Base-by-base conservation (phyloP, 1,140 invertebrate genomes). In the Elymnias hypermnestra region DNA sequence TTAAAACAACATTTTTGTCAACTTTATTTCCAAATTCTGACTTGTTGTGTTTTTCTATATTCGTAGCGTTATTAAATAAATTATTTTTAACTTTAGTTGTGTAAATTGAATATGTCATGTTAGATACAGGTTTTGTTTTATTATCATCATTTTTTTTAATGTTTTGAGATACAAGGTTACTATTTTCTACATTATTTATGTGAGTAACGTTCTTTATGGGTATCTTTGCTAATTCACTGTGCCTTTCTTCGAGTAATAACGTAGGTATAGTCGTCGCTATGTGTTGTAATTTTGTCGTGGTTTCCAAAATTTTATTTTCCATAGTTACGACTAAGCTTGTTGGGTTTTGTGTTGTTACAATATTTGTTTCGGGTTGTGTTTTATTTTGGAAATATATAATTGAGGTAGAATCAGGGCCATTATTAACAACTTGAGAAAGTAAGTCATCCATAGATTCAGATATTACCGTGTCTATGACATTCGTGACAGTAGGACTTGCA, bases 361-460 rank as follows among this genome's bases (percentile, higher is more conserved):
- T 35, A 23, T n/a, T 25, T 44, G 23, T 31, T 36, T 44, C 21
- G 17, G 21, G 8, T 26, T 45, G 44, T 26, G 13, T 44, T 35
- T 50, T 48, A 17, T 56, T 47, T 17, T 50, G 23, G 25, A n/a
- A 40, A 17, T 17, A 33, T n/a, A 17, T 7, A 15, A 50, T 23
- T 10, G 47, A 37, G 21, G 39, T 50, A 3, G 39, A 33, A 55
- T 49, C 12, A 5, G 59, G 45, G 17, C 33, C 51, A 45, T 60
- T 49, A 57, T 79, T 56, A 21, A 76, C 73, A 41, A 85, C 63
- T 61, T 85, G 82, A 5, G 73, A 82, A 18, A 83, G 8, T 48
- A 85, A 60, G 43, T 85, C 82, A 40, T 63, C 72, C 73, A 85
- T 82, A 0, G 82, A 83, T 45, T 72, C 77, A n/a, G 72, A 72